Conservation (phyloP, 1,140 invertebrate genomes). For the Stenopsyche tienmushanensis region DNA sequence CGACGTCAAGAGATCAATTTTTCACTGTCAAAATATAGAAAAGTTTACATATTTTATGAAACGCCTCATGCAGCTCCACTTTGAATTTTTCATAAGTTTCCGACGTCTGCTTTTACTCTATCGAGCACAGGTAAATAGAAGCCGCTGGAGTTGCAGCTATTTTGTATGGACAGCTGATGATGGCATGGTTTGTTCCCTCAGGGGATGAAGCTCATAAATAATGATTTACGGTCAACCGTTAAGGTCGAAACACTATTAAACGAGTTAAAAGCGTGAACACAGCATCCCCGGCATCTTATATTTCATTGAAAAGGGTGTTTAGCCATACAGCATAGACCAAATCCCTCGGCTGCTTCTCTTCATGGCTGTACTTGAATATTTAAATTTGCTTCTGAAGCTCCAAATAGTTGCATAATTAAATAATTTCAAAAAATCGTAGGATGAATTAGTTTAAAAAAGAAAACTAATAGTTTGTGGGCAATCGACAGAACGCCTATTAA, state of each 20-base stretch:
- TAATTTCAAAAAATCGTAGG: too few relatives aligned
- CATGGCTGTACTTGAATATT: too few relatives aligned
- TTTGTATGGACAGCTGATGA: conserved; percentile 17
- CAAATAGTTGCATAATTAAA: too few relatives aligned
- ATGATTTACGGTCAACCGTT: conserved; percentile 23
- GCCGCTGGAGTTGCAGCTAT: too few relatives aligned
- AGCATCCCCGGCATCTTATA: conserved; percentile 9
- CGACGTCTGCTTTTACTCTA: too few relatives aligned
- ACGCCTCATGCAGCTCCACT: too few relatives aligned
- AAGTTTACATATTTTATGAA: neutral
- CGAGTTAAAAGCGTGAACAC: conserved; percentile 18
- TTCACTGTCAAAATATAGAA: neutral
- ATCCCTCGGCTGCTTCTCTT: neutral
- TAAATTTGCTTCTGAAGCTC: too few relatives aligned
- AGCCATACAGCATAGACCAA: neutral
- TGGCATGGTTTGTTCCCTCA: neutral
- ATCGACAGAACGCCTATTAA: too few relatives aligned
- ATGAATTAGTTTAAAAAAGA: too few relatives aligned
- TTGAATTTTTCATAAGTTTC: too few relatives aligned
- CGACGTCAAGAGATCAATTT: neutral
- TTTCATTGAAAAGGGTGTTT: neutral
- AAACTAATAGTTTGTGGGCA: too few relatives aligned
- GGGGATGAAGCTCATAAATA: conserved; percentile 14
- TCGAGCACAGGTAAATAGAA: too few relatives aligned
- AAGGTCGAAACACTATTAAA: conserved; percentile 11